Evolutionary conservation across 2,797 vertebrate genomes (phyloP).

Genomic region (Vespertilio murinus): DNA sequence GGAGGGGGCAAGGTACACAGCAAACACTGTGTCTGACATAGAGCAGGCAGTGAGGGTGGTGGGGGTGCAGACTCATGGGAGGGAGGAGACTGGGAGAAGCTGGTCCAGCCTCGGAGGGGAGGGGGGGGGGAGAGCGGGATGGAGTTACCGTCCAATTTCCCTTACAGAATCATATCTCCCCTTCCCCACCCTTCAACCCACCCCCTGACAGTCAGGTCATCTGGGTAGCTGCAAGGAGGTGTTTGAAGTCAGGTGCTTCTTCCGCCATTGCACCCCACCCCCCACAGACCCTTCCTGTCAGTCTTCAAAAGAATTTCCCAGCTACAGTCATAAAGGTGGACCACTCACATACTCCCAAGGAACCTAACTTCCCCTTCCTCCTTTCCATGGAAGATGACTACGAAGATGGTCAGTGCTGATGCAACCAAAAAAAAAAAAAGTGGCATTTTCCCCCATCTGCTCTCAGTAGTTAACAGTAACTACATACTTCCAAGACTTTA

Average conservation of each 20-base stretch:
- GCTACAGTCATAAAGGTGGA: slow-evolving; percentile 19
- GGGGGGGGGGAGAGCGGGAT: background rate
- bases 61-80: background rate
- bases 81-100: background rate
- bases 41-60: background rate
- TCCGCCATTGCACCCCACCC: background rate
- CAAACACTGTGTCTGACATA: background rate
- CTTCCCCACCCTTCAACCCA: background rate
- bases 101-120: background rate
- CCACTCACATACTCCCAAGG: background rate
- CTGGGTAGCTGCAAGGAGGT: background rate
- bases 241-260: background rate
- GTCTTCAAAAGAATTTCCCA: slow-evolving; percentile 42
- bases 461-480: background rate
- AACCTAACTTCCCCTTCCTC: slow-evolving; percentile 39
- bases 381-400: slow-evolving; percentile 13
- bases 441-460: background rate
- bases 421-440: background rate
- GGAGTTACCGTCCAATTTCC: background rate
- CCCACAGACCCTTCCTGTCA: background rate
- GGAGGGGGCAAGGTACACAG: background rate
- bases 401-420: background rate
- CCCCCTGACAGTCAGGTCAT: no score
- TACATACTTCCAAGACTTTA: background rate
- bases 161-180: background rate